Evolutionary conservation across 2,797 vertebrate species (phyloP), one percentile per base, ranked within the genome.

Genomic region (Choloepus didactylus): DNA sequence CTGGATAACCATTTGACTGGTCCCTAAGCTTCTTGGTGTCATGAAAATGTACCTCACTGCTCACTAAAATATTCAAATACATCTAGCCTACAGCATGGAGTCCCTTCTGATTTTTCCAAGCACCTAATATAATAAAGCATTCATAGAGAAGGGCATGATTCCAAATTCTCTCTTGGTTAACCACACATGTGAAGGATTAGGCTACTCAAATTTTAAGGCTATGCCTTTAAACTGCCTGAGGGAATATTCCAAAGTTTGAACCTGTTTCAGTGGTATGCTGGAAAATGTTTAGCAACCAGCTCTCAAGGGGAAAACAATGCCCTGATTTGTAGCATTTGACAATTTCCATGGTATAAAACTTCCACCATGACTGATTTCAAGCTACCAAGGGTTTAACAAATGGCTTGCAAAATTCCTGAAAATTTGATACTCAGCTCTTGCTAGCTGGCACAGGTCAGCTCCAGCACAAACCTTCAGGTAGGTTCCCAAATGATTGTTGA

Each of bases 381-480:
- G 69, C 82, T 82, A 76, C 84, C n/a, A 85, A 56, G 51, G 31
- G 14, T 44, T 94, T 89, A 64, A 89, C 59, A 76, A 59, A 81
- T n/a, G 70, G 35, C 66, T 91, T 91, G 46, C 70, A 85, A 81
- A 80, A 62, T 93, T 89, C 72, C 88, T 72, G 54, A 89, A 92
- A 73, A 72, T 44, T 69, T 44, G 38, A 87, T 67, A 4, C 51
- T 83, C 67, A 29, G 2, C 46, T n/a, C 75, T 19, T 49, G 12
- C 59, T 41, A 19, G 46, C 19, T 31, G 70, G 80, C 70, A 25
- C 1, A 3, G 77, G 31, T 54, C 41, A 56, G 29, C 27, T 86
- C 66, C 76, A 56, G 9, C 12, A 21, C 25, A 41, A 23, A 49
- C 3, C n/a, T 6, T 4, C 27, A 44, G 27, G 16, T 10, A 73